Evolutionary conservation across 2,113 vertebrate species (phyloP).

Genomic region (Penelope pileata): DNA sequence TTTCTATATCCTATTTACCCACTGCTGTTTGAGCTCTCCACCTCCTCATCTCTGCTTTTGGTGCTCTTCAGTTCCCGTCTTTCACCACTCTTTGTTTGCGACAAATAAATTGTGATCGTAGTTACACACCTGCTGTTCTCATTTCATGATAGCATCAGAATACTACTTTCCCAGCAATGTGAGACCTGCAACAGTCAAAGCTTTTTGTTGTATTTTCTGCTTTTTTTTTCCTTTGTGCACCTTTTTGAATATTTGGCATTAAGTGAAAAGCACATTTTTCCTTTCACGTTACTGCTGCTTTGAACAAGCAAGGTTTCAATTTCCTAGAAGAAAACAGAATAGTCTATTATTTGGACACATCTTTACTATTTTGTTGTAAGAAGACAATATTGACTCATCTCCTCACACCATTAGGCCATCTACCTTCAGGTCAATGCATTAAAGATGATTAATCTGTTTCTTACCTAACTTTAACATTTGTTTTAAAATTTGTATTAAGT

Average conservation of each 20-base stretch:
- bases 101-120: neutral
- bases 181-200: neutral
- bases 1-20: neutral
- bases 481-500: neutral
- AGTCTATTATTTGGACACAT: neutral
- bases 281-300: neutral
- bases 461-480: neutral
- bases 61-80: neutral
- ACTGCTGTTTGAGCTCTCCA: neutral
- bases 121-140: neutral
- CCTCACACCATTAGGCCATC: neutral
- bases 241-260: neutral
- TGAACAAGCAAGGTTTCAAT: neutral
- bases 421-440: neutral
- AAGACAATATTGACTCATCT: neutral
- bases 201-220: neutral
- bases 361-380: neutral
- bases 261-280: neutral
- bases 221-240: neutral
- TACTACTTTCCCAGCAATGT: conserved; percentile 24
- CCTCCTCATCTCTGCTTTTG: neutral
- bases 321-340: neutral
- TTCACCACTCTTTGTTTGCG: neutral
- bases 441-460: neutral
- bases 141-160: conserved; percentile 18